Percentiles rank a stretch among this genome's conserved stretches.
These are phyloP conservation scores for Drosophila gunungcola DNA, from an alignment of 1,140 invertebrate species.

Conservation along the genomic window DNA sequence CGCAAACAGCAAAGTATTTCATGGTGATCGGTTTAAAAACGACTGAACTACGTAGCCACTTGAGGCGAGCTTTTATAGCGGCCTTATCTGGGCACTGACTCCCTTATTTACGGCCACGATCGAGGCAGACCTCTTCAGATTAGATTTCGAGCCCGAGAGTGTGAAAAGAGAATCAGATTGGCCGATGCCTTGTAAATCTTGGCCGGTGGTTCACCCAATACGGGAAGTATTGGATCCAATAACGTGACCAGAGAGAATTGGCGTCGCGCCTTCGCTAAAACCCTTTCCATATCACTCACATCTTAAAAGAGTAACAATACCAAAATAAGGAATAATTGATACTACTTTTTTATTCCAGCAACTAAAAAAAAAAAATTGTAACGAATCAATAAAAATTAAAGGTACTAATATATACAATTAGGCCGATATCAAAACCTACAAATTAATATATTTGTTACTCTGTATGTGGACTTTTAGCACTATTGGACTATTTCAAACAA, in stretches of 20 bases:
- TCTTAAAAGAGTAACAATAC: no score
- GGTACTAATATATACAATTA: no score
- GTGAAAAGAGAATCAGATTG: conserved; percentile 6
- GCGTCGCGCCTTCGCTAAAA: not conserved
- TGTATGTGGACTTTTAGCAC: not conserved
- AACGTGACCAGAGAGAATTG: not conserved
- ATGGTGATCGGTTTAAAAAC: conserved; percentile 37
- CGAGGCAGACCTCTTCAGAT: conserved; percentile 28
- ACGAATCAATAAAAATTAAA: no score
- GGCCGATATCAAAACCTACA: no score
- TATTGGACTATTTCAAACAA: not conserved
- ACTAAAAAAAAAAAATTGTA: not conserved
- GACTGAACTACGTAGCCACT: conserved; percentile 30
- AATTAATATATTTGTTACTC: not conserved
- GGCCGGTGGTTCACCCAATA: conserved; percentile 33
- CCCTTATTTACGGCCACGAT: conserved; percentile 20
- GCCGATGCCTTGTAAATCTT: conserved; percentile 38
- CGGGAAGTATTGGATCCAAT: conserved; percentile 8
- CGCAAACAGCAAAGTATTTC: conserved; percentile 59
- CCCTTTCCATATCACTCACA: not conserved
- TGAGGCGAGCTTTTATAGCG: conserved; percentile 44
- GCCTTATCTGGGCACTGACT: conserved; percentile 3
- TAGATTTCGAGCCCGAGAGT: conserved; percentile 11
- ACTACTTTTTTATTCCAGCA: no score
- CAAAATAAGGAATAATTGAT: no score